Evolutionary conservation across 2,888 invertebrate genomes (phyloP).

Genomic region (Parthenolecanium corni): DNA sequence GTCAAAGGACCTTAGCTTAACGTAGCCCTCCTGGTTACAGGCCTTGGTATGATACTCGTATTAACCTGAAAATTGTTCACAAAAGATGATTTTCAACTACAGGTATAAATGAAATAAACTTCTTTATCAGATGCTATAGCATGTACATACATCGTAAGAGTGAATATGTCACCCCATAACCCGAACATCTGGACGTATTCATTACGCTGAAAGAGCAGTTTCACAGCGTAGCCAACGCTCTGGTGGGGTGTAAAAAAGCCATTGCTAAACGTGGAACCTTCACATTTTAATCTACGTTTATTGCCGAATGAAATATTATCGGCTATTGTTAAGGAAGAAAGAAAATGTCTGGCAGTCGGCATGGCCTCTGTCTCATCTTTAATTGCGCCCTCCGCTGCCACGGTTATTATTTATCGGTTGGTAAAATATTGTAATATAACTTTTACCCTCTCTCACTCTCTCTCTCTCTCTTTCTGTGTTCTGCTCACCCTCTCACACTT

Average conservation of each 20-base stretch:
- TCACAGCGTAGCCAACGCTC: neutral
- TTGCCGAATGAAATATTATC: constrained; percentile 27
- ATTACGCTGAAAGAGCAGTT: neutral
- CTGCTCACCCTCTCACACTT: neutral
- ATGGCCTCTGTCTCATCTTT: constrained; percentile 27
- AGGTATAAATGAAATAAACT: no score
- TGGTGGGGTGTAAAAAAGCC: neutral
- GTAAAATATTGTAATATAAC: constrained; percentile 26
- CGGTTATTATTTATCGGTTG: constrained; percentile 23
- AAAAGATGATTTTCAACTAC: no score
- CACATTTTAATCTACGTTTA: constrained; percentile 28
- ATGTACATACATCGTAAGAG: no score
- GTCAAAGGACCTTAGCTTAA: no score
- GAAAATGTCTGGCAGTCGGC: constrained; percentile 26
- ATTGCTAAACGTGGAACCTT: constrained; percentile 10
- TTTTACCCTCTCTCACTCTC: neutral
- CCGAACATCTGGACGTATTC: no score
- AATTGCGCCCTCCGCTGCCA: constrained; percentile 15
- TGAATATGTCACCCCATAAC: no score
- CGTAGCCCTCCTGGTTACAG: no score
- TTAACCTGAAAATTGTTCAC: no score
- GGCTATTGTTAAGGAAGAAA: constrained; percentile 24
- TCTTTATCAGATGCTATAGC: no score
- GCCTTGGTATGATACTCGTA: no score
- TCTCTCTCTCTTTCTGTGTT: neutral